A percentile compares a stretch with the other conserved stretches of the same genome.
phyloP scores from a whole-genome alignment of 2,888 invertebrate genomes.

The Macrosoma leucophasiata region DNA sequence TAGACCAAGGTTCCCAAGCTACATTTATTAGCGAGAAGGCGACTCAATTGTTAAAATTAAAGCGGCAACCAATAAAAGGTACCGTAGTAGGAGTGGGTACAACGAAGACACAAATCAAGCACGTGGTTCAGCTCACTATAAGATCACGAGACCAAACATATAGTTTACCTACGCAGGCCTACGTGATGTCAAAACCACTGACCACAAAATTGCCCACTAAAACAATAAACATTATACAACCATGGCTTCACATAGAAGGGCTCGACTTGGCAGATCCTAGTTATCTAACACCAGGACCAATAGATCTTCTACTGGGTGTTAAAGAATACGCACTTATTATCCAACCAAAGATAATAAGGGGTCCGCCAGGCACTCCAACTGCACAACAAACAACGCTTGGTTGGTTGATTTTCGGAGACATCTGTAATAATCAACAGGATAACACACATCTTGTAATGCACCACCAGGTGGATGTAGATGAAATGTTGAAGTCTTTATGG shows the following conservation, averaged over 20 bases:
- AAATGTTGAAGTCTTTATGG: too few relatives aligned
- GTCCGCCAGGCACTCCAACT: conserved; percentile 21
- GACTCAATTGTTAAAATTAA: conserved; percentile 14
- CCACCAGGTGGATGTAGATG: too few relatives aligned
- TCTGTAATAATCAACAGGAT: neutral
- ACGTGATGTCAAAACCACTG: conserved; percentile 7
- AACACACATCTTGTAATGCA: too few relatives aligned
- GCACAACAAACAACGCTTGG: conserved; percentile 23
- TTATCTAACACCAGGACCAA: conserved; percentile 18
- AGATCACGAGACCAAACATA: conserved; percentile 2
- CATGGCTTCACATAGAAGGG: conserved; percentile 18
- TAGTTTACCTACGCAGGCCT: conserved; percentile 3
- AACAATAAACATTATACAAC: neutral
- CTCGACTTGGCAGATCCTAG: conserved; percentile 22
- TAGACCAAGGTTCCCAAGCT: conserved; percentile 22
- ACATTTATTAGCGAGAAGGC: conserved; percentile 20
- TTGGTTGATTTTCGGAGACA: conserved; percentile 21
- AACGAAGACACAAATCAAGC: conserved; percentile 7
- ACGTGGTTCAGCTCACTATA: conserved; percentile 7
- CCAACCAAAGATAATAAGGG: conserved; percentile 9
- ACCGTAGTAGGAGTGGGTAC: conserved; percentile 9
- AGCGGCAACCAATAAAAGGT: conserved; percentile 1
- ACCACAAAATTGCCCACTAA: conserved; percentile 6
- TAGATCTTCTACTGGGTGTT: conserved; percentile 28
- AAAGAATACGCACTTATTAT: conserved; percentile 6